A percentile compares a stretch with the other conserved stretches of the same genome.
Evolutionary conservation across 2,113 vertebrate species (phyloP).

Genomic region (Dunckerocampus dactyliophorus): DNA sequence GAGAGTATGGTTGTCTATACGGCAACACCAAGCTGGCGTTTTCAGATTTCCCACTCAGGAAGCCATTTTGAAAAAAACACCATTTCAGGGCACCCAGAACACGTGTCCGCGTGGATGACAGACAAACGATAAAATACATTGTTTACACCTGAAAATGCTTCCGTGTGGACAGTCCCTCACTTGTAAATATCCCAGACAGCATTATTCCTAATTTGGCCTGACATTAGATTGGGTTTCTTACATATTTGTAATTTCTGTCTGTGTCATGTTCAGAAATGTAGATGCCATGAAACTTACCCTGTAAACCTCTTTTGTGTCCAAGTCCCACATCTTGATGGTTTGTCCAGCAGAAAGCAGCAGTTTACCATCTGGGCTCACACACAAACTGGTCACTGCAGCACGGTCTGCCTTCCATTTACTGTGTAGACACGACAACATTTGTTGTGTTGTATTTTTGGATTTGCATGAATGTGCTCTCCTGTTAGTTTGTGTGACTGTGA

Average conservation of each 20-base stretch:
- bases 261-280: not conserved
- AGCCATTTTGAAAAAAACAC: too few species aligned
- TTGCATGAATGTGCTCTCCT: not conserved
- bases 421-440: conserved; percentile 8
- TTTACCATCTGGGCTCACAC: conserved; percentile 92
- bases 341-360: conserved; percentile 92
- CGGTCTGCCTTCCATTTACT: conserved; percentile 98
- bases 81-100: too few species aligned
- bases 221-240: not conserved
- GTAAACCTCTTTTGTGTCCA: conserved; percentile 96
- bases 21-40: too few species aligned
- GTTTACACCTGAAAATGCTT: too few species aligned
- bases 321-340: conserved; percentile 95
- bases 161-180: too few species aligned
- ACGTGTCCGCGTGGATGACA: too few species aligned
- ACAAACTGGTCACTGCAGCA: conserved; percentile 84
- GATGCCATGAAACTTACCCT: conserved; percentile 77
- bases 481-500: not conserved
- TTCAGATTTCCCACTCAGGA: too few species aligned
- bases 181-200: too few species aligned
- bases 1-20: too few species aligned
- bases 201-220: too few species aligned
- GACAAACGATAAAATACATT: too few species aligned
- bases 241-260: not conserved
- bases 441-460: not conserved